Percentiles rank a stretch among this genome's conserved stretches.
phyloP scores from a whole-genome alignment of 2,888 invertebrate species.

The Drosophila niveifrons region DNA sequence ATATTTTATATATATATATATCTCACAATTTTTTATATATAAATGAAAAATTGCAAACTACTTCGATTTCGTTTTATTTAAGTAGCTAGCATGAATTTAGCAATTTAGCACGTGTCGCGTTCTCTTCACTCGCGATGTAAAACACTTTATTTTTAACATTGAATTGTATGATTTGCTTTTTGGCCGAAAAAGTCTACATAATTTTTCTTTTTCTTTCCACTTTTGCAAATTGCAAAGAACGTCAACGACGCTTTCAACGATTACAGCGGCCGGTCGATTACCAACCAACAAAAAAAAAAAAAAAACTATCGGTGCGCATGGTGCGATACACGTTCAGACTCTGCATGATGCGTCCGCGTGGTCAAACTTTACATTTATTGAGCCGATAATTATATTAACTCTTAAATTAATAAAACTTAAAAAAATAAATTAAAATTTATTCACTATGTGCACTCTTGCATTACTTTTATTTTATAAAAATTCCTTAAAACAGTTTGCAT shows the following conservation, averaged over 20 bases:
- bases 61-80: conserved; percentile 3
- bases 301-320: conserved; percentile 52
- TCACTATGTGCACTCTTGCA: no score
- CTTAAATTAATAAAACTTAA: no score
- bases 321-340: conserved; percentile 40
- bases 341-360: conserved; percentile 36
- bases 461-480: neutral
- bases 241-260: conserved; percentile 74
- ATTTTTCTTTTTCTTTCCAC: conserved; percentile 63
- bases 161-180: conserved; percentile 28
- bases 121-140: conserved; percentile 18
- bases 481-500: conserved; percentile 8
- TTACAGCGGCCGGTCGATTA: conserved; percentile 56
- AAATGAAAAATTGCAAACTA: conserved; percentile 22
- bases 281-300: neutral
- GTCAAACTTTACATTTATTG: neutral
- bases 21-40: conserved; percentile 13
- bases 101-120: conserved; percentile 28
- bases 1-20: conserved; percentile 22
- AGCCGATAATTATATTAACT: no score
- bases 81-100: neutral
- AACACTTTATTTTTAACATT: conserved; percentile 26
- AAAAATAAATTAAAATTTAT: no score
- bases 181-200: conserved; percentile 58
- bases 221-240: conserved; percentile 73